Conservation (phyloP, 2,113 vertebrate species). For the Irena cyanogastra region DNA sequence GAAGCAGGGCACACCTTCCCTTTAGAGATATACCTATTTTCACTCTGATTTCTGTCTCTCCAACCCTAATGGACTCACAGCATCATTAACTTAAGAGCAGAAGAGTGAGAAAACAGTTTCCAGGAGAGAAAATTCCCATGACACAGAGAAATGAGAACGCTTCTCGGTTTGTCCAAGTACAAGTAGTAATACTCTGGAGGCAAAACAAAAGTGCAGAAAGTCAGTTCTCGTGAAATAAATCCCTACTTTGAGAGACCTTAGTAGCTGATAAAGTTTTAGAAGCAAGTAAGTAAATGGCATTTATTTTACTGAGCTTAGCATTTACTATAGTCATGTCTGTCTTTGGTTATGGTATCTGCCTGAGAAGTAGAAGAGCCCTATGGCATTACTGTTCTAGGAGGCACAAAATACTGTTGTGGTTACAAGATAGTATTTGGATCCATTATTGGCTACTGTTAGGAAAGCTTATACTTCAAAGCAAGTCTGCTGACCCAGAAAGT, state of each 20-base stretch:
- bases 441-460: not conserved
- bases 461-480: not conserved
- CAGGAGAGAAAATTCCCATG: not conserved
- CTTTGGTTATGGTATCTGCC: not conserved
- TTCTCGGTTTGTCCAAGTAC: not conserved
- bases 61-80: not conserved
- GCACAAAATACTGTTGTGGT: not conserved
- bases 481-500: not conserved
- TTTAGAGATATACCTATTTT: not conserved
- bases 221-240: not conserved
- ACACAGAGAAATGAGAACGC: not conserved
- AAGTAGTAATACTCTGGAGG: not conserved
- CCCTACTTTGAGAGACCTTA: not conserved
- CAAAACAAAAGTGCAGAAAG: not conserved
- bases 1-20: not conserved
- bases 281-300: not conserved
- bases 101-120: not conserved
- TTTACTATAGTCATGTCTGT: not conserved
- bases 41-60: not conserved
- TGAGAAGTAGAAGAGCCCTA: not conserved
- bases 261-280: accelerated
- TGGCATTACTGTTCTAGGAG: not conserved
- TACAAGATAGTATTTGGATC: not conserved
- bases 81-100: not conserved
- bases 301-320: not conserved